A percentile compares a stretch with the other conserved stretches of the same genome.
phyloP scores from a whole-genome alignment of 2,888 invertebrate genomes.

The Pegoplata infirma region DNA sequence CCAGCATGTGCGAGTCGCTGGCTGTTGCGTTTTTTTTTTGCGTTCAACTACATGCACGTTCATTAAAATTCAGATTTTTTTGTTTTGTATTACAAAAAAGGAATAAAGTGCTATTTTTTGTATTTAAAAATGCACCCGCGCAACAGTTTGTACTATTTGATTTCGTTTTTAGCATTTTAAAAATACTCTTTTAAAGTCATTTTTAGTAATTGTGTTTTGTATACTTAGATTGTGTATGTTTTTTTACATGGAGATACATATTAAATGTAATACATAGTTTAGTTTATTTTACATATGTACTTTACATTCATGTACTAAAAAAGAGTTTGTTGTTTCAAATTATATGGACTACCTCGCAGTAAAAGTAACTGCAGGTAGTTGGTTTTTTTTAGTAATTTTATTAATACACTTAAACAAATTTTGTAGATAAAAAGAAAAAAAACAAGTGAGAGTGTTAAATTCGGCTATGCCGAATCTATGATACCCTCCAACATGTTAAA shows the following conservation, averaged over 20 bases:
- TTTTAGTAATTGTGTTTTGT: not conserved
- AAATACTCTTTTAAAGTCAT: not conserved
- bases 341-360: not conserved
- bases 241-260: conserved; percentile 21
- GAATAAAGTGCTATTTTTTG: not conserved
- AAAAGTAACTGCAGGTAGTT: conserved; percentile 25
- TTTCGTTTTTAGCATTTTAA: not conserved
- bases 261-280: conserved; percentile 10
- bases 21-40: conserved; percentile 13
- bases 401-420: no score
- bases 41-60: conserved; percentile 25
- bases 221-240: no score
- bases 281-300: no score
- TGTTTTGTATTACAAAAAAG: conserved; percentile 9
- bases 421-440: no score
- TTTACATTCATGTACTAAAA: not conserved
- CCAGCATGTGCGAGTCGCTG: conserved; percentile 32
- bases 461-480: no score
- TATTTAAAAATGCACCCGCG: conserved; percentile 45
- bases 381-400: no score
- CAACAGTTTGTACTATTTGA: conserved; percentile 47
- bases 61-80: conserved; percentile 33
- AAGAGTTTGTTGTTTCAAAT: not conserved
- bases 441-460: no score
- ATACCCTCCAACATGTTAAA: no score